Base-by-base conservation (phyloP, 2,113 vertebrate genomes). In the Guaruba guarouba region DNA sequence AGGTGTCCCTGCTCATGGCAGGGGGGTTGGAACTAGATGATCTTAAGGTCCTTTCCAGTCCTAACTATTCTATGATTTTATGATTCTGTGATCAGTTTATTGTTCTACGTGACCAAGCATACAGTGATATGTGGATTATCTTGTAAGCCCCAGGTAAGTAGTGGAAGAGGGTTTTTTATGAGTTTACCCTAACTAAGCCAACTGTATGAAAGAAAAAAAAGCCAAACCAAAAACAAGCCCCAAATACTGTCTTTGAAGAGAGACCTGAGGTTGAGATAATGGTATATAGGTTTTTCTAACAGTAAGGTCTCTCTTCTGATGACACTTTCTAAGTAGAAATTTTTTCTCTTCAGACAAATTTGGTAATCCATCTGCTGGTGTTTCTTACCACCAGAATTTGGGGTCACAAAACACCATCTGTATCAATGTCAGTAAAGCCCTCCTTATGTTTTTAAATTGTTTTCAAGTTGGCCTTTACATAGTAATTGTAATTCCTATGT, bases 301-400 rank as follows among this genome's bases (percentile, higher is more conserved):
- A 33, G 11, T 13, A 31, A 55, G 2, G 9, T 70, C 55, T 82
- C 29, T 18, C 61, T 13, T 23, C 15, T 29, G n/a, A 19, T n/a
- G 46, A 12, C 48, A 15, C 17, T 22, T 46, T 63, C 79, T 48
- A 54, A 41, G 37, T 10, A 35, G 37, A 80, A 17, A 20, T 13
- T 17, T 0, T 31, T 79, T 89, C 33, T 10, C 33, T 48, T 17
- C 12, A 48, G 51, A 24, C 18, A 24, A 25, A 9, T 29, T 62
- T 4, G 3, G 17, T 31, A 16, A 3, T 41, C 23, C 24, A 28
- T 64, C 22, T 77, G 15, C 11, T 1, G 0, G 0, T 19, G 51
- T 69, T 63, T 71, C 35, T 70, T 63, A 46, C 28, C 28, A 22
- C 19, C 0, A 1, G 44, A 33, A 61, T 41, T 55, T 22, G 19